Conservation (phyloP, 2,113 vertebrate species). For the Pyrgilauda ruficollis region DNA sequence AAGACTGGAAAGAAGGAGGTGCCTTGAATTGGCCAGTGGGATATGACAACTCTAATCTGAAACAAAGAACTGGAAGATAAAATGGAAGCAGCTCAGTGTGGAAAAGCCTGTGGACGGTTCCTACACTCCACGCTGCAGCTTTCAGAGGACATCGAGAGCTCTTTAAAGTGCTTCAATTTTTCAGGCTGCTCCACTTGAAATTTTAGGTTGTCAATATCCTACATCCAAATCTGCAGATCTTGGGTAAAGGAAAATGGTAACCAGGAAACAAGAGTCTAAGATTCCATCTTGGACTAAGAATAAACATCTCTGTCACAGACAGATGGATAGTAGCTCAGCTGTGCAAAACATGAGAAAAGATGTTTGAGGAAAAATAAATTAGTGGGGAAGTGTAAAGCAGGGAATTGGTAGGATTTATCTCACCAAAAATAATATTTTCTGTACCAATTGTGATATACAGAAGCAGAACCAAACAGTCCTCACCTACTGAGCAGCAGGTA, state of each 20-base stretch:
- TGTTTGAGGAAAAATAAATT: not conserved
- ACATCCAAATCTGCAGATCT: not conserved
- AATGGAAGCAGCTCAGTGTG: not conserved
- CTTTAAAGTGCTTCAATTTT: not conserved
- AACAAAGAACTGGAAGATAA: not conserved
- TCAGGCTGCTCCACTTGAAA: not conserved
- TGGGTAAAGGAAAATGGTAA: not conserved
- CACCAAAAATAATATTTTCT: not conserved
- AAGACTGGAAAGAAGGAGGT: not conserved
- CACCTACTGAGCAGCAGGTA: not conserved
- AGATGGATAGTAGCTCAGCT: constrained; percentile 8
- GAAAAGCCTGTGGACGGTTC: not conserved
- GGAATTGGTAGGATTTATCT: not conserved
- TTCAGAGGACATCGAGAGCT: not conserved
- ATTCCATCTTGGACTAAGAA: constrained; percentile 8
- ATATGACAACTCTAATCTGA: not conserved
- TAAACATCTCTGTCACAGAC: constrained; percentile 9
- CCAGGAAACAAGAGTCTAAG: constrained; percentile 16
- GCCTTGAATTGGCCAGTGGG: not conserved
- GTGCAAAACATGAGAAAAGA: not conserved
- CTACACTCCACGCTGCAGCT: rapidly evolving
- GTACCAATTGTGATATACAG: not conserved
- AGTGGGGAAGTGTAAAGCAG: not conserved
- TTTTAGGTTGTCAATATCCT: not conserved
- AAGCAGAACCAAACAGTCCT: not conserved